Base-by-base conservation (phyloP, 2,888 invertebrate species). In the Eudasyphora cyanicolor region DNA sequence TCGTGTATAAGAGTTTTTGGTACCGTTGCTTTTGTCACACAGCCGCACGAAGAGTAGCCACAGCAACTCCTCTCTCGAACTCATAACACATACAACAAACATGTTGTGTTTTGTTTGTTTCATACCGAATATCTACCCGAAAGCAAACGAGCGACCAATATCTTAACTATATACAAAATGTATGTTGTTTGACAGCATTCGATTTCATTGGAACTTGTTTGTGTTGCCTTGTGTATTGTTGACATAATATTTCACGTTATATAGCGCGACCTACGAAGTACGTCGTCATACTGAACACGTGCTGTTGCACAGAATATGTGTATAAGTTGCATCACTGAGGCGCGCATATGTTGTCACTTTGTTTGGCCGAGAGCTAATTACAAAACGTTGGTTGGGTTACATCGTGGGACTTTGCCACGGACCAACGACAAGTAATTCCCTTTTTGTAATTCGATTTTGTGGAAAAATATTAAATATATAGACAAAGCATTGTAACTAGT, bases 91-190 rank as follows among this genome's bases (percentile, higher is more conserved):
- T 45, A 21, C 51, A 51, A 21, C 57, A 24, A 73, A 76, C 81
- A 78, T 67, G 84, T 84, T 84, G 81, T 84, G 84, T 84, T 84
- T 60, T 84, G 82, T 82, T 82, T 45, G 82, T n/a, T 57, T 14
- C 67, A 1, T 21, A 24, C 19, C 45, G 24, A n/a, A 45, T 45
- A n/a, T n/a, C n/a, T n/a, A n/a, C n/a, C n/a, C n/a, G n/a, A n/a
- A n/a, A n/a, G n/a, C n/a, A n/a, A n/a, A n/a, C n/a, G n/a, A n/a
- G n/a, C n/a, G n/a, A n/a, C n/a, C n/a, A n/a, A n/a, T n/a, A 10
- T 35, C 35, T 35, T 10, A 35, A 6, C 6, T 35, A 10, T 21
- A 24, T 19, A 12, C 19, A 54, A 60, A 42, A 45, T 27, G 27
- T 29, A n/a, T 32, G 21, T 42, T 3, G 10, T 32, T 35, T 8